Evolutionary conservation across 2,888 invertebrate genomes (phyloP).

Genomic region (Seladonia tumulorum): DNA sequence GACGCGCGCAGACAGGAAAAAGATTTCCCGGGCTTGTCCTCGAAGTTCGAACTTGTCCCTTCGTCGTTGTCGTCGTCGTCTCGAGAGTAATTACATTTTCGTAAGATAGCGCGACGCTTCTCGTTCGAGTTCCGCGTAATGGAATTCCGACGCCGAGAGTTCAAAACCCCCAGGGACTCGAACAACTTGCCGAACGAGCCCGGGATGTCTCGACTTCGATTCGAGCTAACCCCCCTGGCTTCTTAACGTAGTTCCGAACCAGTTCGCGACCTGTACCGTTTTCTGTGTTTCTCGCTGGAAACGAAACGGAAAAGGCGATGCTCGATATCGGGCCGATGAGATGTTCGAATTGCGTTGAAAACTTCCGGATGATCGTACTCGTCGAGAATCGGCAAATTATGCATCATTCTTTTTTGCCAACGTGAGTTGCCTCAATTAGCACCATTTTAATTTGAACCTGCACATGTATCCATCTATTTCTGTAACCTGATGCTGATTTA

Average conservation of each 20-base stretch:
- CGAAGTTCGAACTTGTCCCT: constrained; percentile 18
- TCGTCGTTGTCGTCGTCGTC: constrained; percentile 15
- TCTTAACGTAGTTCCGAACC: constrained; percentile 65
- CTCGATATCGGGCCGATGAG: neutral
- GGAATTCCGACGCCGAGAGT: constrained; percentile 50
- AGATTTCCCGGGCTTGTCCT: constrained; percentile 30
- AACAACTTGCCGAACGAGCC: constrained; percentile 28
- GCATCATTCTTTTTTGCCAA: too few species aligned
- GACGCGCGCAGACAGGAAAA: neutral
- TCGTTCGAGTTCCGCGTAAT: constrained; percentile 60
- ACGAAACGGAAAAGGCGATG: neutral
- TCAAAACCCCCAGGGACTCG: constrained; percentile 34
- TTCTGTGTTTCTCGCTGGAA: constrained; percentile 26
- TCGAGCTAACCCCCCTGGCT: constrained; percentile 28
- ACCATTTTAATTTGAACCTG: too few species aligned
- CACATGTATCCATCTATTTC: too few species aligned
- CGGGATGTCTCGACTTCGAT: constrained; percentile 50
- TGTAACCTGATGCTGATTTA: too few species aligned
- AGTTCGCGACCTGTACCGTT: constrained; percentile 48
- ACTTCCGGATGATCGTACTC: too few species aligned
- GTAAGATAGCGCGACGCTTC: constrained; percentile 59
- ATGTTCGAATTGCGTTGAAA: neutral
- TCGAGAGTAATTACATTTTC: constrained; percentile 51
- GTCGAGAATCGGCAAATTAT: too few species aligned
- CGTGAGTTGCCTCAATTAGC: too few species aligned